Conservation (phyloP, 2,797 vertebrate species). For the Eurystomus glaucurus region DNA sequence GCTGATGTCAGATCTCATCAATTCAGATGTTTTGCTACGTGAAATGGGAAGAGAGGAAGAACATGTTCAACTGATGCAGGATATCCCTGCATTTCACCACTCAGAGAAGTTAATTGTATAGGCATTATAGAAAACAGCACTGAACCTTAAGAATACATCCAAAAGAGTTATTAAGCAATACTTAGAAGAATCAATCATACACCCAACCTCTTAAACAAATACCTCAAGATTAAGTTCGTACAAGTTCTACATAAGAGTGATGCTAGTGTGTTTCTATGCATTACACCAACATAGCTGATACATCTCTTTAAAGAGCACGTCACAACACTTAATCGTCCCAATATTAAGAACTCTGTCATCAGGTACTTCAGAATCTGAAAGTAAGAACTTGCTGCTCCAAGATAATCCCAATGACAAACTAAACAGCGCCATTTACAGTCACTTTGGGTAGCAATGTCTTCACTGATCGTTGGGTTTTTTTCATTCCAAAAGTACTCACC, state of each 20-base stretch:
- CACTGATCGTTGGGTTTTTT: background rate
- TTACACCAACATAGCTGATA: background rate
- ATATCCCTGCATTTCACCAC: background rate
- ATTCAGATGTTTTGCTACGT: background rate
- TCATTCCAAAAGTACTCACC: background rate
- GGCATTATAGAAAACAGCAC: background rate
- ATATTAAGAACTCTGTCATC: background rate
- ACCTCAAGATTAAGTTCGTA: conserved; percentile 9
- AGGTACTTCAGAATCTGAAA: background rate
- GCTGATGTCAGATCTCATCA: background rate
- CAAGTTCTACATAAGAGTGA: background rate
- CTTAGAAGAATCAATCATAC: background rate
- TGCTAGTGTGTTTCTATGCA: background rate
- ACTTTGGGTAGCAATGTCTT: background rate
- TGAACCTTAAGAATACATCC: background rate
- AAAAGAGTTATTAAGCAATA: background rate
- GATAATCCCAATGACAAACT: background rate
- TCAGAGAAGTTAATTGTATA: background rate
- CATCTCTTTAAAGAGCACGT: background rate
- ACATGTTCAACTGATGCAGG: background rate
- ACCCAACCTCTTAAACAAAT: conserved; percentile 22
- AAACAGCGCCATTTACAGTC: background rate
- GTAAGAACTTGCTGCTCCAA: background rate
- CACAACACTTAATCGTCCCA: background rate
- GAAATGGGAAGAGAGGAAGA: background rate